Evolutionary conservation across 37 sponge, comb jelly and placozoan species (phyloP).

Genomic region (Aplysina aerophoba): DNA sequence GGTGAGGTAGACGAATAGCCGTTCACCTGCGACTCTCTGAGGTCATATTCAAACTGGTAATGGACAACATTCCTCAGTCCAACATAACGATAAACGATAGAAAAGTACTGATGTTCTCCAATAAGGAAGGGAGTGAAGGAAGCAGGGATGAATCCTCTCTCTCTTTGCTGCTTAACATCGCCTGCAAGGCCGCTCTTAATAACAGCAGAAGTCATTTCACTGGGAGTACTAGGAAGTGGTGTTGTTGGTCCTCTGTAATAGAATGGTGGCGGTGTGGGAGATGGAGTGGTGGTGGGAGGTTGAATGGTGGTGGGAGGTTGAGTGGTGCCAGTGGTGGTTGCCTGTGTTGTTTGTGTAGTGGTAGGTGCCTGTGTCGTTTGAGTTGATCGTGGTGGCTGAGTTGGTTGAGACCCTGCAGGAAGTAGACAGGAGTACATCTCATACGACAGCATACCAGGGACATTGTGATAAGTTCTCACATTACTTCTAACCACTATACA

Average conservation of each 20-base stretch:
- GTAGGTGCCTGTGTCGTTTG: neutral
- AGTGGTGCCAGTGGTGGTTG: conserved; percentile 2
- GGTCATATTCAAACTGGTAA: conserved; percentile 1
- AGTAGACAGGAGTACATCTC: too few species aligned
- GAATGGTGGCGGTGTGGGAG: neutral
- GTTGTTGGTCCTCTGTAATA: neutral
- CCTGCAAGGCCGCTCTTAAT: neutral
- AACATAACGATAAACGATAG: neutral
- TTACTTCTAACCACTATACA: too few species aligned
- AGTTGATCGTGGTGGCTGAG: neutral
- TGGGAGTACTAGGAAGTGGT: neutral
- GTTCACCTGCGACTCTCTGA: neutral
- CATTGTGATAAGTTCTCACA: too few species aligned
- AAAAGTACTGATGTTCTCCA: neutral
- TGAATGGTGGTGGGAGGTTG: neutral
- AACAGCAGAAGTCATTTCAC: neutral
- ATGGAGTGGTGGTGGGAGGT: neutral
- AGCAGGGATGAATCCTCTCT: neutral
- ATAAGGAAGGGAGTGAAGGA: neutral
- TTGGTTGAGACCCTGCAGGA: neutral
- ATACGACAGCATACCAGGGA: too few species aligned
- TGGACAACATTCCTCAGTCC: neutral
- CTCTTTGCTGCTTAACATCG: neutral
- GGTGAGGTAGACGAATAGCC: neutral
- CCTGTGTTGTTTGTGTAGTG: neutral